These are phyloP conservation scores for Synanthedon myopaeformis DNA, from an alignment of 2,888 invertebrate genomes.

Conservation along the genomic window DNA sequence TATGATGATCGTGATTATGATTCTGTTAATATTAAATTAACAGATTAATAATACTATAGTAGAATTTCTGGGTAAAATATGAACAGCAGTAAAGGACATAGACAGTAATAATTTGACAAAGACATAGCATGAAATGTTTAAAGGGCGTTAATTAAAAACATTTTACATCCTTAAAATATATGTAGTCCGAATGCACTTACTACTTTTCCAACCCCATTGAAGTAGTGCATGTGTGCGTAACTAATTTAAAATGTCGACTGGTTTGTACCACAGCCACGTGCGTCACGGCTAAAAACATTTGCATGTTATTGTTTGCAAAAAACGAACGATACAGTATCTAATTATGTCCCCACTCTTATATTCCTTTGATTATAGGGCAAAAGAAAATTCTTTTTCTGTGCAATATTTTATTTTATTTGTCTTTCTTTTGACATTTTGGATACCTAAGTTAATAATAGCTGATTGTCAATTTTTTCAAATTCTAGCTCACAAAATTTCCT, in stretches of 20 bases:
- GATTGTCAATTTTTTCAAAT: too few relatives aligned
- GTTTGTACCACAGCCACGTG: conserved; percentile 27
- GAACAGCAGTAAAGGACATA: too few relatives aligned
- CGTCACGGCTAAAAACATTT: conserved; percentile 25
- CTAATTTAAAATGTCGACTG: conserved; percentile 25
- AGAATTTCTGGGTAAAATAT: too few relatives aligned
- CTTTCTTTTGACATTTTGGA: not conserved
- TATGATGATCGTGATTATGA: too few relatives aligned
- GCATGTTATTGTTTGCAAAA: conserved; percentile 31
- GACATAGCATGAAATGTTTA: too few relatives aligned
- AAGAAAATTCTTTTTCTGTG: not conserved
- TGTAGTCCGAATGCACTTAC: not conserved
- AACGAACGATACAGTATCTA: conserved; percentile 12
- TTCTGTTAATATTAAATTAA: too few relatives aligned
- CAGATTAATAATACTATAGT: too few relatives aligned
- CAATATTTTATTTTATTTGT: not conserved
- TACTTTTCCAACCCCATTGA: conserved; percentile 26
- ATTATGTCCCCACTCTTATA: not conserved
- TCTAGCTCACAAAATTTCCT: too few relatives aligned
- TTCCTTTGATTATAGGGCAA: not conserved
- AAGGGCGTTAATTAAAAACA: too few relatives aligned
- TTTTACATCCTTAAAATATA: too few relatives aligned
- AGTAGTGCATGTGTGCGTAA: conserved; percentile 46
- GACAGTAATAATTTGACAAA: too few relatives aligned
- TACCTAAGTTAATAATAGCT: too few relatives aligned